Evolutionary conservation across 92 coral and sea anemone species (phyloP), one percentile per base, ranked within the genome.

Genomic region (Bergia puertoricense): DNA sequence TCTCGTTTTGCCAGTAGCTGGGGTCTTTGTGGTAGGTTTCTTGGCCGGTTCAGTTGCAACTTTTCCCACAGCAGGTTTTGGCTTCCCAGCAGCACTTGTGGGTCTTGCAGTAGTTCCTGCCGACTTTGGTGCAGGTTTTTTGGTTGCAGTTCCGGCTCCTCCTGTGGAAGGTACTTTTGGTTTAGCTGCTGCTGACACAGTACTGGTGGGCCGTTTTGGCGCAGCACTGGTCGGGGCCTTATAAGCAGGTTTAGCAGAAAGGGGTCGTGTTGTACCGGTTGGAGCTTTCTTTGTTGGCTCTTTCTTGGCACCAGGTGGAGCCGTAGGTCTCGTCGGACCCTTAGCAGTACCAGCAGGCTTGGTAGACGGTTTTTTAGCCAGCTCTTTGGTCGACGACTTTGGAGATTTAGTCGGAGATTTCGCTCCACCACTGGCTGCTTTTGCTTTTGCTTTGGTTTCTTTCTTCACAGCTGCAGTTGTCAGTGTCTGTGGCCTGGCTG

Each of bases 371-470:
- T 84, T 84, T 51, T 84, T 84, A 1, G 23, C 68, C 65, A 6
- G 68, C 41, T 84, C 87, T 84, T 84, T 84, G 57, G 78, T 83
- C 10, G 86, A 57, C 38, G 62, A 71, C 41, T 83, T 83, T 22
- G 74, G 22, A n/a, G 86, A 82, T 41, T 81, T 81, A 44, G 74
- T 73, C 4, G 86, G 65, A 8, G 86, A 83, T 83, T 84, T 84
- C 8, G 68, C 30, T 37, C 79, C 68, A 71, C 66, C 62, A 67
- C 22, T 46, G 45, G 86, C 23, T 8, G 76, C 41, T 69, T 65
- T 82, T 42, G 86, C 79, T 71, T 69, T 84, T 15, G 39, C 65
- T 84, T 84, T 84, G 0, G 79, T 46, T 38, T 71, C 87, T 18
- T 84, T 84, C 65, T 68, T 48, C 30, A 79, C 37, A 6, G 69